Percentiles rank a stretch among this genome's conserved stretches.
Evolutionary conservation across 2,888 invertebrate genomes (phyloP).

Genomic region (Augiades crinisus): DNA sequence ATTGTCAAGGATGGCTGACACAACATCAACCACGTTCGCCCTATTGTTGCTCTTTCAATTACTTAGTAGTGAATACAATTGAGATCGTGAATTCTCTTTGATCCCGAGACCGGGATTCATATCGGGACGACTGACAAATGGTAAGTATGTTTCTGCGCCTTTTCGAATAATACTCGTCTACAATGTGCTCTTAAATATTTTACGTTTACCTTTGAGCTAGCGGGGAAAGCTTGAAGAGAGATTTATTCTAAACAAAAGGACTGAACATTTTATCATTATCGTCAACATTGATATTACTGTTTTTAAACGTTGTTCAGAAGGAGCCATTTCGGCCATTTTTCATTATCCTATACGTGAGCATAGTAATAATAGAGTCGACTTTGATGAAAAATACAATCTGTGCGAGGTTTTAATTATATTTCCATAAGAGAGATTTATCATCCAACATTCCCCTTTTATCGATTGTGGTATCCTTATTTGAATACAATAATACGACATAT

Average conservation of each 20-base stretch:
- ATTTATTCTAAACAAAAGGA: neutral
- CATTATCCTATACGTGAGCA: no score
- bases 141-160: neutral
- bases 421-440: no score
- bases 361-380: no score
- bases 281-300: no score
- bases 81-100: neutral
- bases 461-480: no score
- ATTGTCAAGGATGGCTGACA: neutral
- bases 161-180: neutral
- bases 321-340: no score
- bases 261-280: no score
- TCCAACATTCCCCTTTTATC: no score
- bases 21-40: neutral
- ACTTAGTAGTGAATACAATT: constrained; percentile 13
- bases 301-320: no score
- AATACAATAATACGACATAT: no score
- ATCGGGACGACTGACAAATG: neutral
- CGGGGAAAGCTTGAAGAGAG: neutral
- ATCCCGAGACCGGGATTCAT: neutral
- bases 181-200: neutral
- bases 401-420: no score
- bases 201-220: neutral
- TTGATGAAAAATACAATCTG: no score
- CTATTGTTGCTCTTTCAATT: constrained; percentile 13